A percentile compares a stretch with the other conserved stretches of the same genome.
These are phyloP conservation scores for Pheosia gnoma DNA, from an alignment of 2,888 invertebrate species.

Conservation along the genomic window DNA sequence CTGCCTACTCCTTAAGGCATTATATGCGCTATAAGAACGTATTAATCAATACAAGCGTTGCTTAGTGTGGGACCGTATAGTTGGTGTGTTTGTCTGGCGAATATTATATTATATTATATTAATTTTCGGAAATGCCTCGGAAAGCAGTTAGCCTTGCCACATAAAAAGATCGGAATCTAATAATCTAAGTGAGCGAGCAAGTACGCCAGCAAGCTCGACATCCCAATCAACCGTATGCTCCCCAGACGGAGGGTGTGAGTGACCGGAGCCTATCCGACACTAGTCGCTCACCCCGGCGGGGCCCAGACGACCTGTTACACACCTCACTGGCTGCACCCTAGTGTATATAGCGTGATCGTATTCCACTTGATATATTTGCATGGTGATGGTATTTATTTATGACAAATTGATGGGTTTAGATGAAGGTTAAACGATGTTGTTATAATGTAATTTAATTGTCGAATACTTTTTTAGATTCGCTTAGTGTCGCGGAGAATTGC, in stretches of 20 bases:
- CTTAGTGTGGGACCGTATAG: no score
- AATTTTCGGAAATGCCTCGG: no score
- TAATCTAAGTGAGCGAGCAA: neutral
- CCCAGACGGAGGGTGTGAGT: slow-evolving; percentile 59
- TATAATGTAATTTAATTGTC: neutral
- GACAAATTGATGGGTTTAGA: neutral
- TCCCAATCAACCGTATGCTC: slow-evolving; percentile 21
- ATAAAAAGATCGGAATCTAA: no score
- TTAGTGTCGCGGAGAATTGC: no score
- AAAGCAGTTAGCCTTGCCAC: no score
- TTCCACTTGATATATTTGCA: slow-evolving; percentile 8
- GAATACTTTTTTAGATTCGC: no score
- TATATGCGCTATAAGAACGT: no score
- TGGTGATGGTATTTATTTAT: neutral
- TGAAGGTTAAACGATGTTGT: neutral
- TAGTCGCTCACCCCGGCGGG: slow-evolving; percentile 73
- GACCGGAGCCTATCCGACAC: slow-evolving; percentile 64
- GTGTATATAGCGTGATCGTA: slow-evolving; percentile 28
- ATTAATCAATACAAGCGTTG: no score
- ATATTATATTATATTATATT: no score
- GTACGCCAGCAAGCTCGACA: slow-evolving; percentile 16
- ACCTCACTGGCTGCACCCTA: slow-evolving; percentile 59
- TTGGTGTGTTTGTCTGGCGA: no score
- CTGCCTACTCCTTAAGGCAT: no score
- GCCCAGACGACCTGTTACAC: slow-evolving; percentile 77